These are phyloP conservation scores for Caprella mutica DNA, from an alignment of 2,888 invertebrate genomes.

Conservation along the genomic window DNA sequence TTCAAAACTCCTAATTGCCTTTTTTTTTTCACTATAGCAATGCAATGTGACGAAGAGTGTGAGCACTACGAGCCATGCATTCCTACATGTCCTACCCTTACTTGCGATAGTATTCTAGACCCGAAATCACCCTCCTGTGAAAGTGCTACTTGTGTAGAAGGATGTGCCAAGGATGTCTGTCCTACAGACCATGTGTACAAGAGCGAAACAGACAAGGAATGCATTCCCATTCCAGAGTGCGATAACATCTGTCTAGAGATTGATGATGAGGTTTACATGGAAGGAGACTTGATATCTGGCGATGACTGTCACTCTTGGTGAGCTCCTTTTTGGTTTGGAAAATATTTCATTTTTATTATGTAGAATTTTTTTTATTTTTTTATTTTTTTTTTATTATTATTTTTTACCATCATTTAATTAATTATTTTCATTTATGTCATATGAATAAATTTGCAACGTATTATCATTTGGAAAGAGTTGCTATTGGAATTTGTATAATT, in stretches of 20 bases:
- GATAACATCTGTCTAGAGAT: constrained; percentile 55
- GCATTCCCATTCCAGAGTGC: constrained; percentile 62
- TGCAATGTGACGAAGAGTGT: constrained; percentile 75
- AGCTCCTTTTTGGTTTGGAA: constrained; percentile 25
- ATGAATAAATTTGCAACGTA: no score
- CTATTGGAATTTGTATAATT: no score
- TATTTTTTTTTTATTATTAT: no score
- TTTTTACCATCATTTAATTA: no score
- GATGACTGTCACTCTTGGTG: constrained; percentile 69
- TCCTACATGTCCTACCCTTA: constrained; percentile 66
- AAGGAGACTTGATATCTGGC: constrained; percentile 62
- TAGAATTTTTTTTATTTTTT: neutral
- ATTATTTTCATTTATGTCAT: no score
- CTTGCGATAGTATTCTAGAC: constrained; percentile 63
- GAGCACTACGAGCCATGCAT: constrained; percentile 69
- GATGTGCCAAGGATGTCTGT: constrained; percentile 65
- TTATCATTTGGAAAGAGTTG: no score
- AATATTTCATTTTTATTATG: neutral
- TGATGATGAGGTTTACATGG: constrained; percentile 55
- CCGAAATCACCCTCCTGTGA: constrained; percentile 55
- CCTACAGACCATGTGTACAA: constrained; percentile 59
- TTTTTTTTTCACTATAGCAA: constrained; percentile 49
- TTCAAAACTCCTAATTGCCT: neutral
- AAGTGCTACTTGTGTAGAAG: constrained; percentile 68
- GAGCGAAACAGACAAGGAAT: constrained; percentile 56